These are phyloP conservation scores for Trypoxylus dichotomus DNA, from an alignment of 1,140 invertebrate genomes.

Conservation along the genomic window DNA sequence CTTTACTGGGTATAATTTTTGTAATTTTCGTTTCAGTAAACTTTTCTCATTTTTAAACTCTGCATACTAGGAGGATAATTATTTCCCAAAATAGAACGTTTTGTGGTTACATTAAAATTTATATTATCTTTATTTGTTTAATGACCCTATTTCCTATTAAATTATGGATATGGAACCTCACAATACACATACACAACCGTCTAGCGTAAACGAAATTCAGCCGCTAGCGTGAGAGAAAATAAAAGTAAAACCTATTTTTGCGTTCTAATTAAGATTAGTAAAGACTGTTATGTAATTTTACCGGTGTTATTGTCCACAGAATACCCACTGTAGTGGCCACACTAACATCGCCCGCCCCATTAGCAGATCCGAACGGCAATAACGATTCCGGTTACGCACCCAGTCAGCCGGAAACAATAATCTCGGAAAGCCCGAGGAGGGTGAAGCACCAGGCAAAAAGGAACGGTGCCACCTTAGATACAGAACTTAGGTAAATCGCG, in stretches of 20 bases:
- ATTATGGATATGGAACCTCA: too few relatives aligned
- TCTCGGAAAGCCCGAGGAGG: slow-evolving; percentile 59
- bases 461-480: slow-evolving; percentile 50
- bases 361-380: slow-evolving; percentile 73
- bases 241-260: neutral
- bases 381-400: slow-evolving; percentile 79
- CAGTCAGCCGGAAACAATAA: slow-evolving; percentile 62
- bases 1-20: too few relatives aligned
- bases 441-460: slow-evolving; percentile 42
- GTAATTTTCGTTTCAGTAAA: too few relatives aligned
- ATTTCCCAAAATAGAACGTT: too few relatives aligned
- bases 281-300: slow-evolving; percentile 28
- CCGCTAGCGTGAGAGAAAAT: neutral
- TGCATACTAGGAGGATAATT: too few relatives aligned
- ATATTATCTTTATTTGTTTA: too few relatives aligned
- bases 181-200: too few relatives aligned
- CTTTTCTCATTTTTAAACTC: too few relatives aligned
- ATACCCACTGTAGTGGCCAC: slow-evolving; percentile 59
- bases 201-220: too few relatives aligned
- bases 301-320: slow-evolving; percentile 39
- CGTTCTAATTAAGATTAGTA: neutral
- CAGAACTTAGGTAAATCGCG: slow-evolving; percentile 48
- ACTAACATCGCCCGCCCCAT: slow-evolving; percentile 58
- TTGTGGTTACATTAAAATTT: too few relatives aligned
- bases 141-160: too few relatives aligned